phyloP scores from a whole-genome alignment of 1,140 invertebrate species.

The Calosoma granatense region DNA sequence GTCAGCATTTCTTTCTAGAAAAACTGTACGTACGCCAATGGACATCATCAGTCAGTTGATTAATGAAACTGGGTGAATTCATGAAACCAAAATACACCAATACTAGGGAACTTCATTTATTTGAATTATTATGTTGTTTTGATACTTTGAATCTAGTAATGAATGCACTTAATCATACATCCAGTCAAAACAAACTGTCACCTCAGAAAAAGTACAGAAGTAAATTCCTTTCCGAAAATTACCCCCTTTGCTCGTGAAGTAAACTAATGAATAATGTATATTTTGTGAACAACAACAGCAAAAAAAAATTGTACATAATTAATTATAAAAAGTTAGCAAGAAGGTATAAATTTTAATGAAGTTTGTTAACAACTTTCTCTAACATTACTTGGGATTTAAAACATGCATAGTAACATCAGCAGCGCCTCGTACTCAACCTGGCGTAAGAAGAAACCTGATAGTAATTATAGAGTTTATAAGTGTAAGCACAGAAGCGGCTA shows the following conservation, averaged over 20 bases:
- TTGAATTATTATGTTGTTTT: neutral
- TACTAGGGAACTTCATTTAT: neutral
- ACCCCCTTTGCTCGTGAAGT: too few relatives aligned
- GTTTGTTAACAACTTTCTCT: conserved; percentile 3
- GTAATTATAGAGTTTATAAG: neutral
- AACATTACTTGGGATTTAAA: too few relatives aligned
- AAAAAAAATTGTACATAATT: too few relatives aligned
- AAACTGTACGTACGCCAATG: neutral
- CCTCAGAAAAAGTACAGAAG: neutral
- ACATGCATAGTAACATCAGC: neutral
- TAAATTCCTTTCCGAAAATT: too few relatives aligned
- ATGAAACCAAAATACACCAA: neutral
- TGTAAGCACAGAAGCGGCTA: neutral
- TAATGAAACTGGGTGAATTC: neutral
- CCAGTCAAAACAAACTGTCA: neutral
- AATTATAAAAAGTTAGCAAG: too few relatives aligned
- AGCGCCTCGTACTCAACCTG: neutral
- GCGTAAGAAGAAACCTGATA: neutral
- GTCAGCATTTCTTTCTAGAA: too few relatives aligned
- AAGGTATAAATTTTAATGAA: conserved; percentile 6
- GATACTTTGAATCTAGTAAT: neutral
- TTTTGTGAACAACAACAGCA: too few relatives aligned
- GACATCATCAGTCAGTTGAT: neutral
- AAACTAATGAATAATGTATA: too few relatives aligned
- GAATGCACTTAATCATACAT: too few relatives aligned